Evolutionary conservation across 2,797 vertebrate genomes (phyloP).

Genomic region (Carcharodon carcharias): DNA sequence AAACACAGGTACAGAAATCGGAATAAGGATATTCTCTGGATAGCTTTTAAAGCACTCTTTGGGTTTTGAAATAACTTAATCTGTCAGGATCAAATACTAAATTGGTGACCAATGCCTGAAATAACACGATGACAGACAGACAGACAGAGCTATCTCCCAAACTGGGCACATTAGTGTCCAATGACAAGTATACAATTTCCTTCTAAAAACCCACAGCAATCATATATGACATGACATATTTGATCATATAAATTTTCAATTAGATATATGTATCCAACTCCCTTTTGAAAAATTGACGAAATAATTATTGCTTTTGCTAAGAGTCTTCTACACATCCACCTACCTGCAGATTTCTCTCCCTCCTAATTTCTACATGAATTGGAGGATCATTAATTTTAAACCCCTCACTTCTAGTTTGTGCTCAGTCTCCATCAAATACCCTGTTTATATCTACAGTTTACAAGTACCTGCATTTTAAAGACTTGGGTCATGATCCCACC

Average conservation of each 20-base stretch:
- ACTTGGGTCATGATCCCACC: not conserved
- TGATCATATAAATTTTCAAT: not conserved
- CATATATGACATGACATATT: not conserved
- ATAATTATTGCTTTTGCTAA: not conserved
- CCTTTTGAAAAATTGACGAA: not conserved
- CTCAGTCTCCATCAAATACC: not conserved
- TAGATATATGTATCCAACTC: not conserved
- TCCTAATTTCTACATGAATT: not conserved
- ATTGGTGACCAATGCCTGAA: not conserved
- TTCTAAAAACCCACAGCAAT: not conserved
- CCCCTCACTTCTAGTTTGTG: not conserved
- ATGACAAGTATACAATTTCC: not conserved
- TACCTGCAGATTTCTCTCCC: not conserved
- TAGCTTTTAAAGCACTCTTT: not conserved
- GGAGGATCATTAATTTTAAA: not conserved
- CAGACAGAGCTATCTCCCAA: not conserved
- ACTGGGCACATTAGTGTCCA: not conserved
- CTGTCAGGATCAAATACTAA: not conserved
- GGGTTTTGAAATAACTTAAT: not conserved
- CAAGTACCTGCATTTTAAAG: not conserved
- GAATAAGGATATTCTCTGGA: not conserved
- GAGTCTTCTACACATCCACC: not conserved
- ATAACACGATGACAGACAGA: not conserved
- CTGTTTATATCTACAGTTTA: not conserved
- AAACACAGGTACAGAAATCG: not conserved